Percentiles rank a stretch among this genome's conserved stretches.
phyloP scores from a whole-genome alignment of 2,113 vertebrate species.

The Hippolais icterina region DNA sequence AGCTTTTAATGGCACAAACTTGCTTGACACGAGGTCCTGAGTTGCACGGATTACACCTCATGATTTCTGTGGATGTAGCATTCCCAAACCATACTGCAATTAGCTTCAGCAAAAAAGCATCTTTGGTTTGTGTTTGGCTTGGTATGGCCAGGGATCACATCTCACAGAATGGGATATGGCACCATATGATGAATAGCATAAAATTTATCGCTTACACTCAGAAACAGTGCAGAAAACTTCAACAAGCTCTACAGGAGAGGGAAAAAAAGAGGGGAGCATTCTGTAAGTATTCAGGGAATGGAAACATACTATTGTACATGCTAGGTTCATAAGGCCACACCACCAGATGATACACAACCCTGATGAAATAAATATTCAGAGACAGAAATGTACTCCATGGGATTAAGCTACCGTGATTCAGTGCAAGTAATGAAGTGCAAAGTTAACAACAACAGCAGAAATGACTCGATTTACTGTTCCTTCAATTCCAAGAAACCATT shows the following conservation, averaged over 20 bases:
- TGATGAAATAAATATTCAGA: not conserved
- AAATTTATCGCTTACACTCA: not conserved
- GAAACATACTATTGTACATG: not conserved
- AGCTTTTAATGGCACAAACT: not conserved
- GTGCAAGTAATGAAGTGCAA: not conserved
- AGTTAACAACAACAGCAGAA: not conserved
- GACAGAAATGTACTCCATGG: not conserved
- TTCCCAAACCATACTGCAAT: not conserved
- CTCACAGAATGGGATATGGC: not conserved
- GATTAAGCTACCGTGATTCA: not conserved
- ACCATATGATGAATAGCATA: not conserved
- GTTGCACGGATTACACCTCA: not conserved
- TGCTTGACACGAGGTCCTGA: rapidly evolving
- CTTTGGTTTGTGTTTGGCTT: not conserved
- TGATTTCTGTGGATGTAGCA: not conserved
- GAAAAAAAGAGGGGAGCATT: not conserved
- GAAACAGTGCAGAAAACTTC: not conserved
- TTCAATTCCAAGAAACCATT: not conserved
- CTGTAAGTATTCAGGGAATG: not conserved
- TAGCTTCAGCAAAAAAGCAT: not conserved
- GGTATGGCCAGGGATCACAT: not conserved
- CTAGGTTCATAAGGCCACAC: not conserved
- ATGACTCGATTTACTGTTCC: not conserved
- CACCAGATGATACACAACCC: not conserved
- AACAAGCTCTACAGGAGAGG: not conserved